Evolutionary conservation across 2,113 vertebrate genomes (phyloP).

Genomic region (Hirundichthys speculiger): DNA sequence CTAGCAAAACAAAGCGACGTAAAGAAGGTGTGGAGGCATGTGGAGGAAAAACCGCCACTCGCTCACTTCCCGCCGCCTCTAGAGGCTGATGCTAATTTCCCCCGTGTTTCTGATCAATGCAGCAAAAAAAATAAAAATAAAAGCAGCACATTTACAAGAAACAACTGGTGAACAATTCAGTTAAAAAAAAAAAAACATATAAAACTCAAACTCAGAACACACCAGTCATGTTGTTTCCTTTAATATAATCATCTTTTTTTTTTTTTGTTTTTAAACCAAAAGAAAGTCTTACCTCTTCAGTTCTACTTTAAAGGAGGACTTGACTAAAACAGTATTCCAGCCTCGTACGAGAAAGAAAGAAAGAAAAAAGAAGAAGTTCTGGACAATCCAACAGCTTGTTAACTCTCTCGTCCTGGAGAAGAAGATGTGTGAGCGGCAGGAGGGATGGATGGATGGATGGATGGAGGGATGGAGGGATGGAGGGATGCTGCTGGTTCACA

Average conservation of each 20-base stretch:
- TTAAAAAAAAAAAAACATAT: not conserved
- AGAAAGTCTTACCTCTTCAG: conserved; percentile 62
- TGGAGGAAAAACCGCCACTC: not conserved
- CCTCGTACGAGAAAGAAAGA: not conserved
- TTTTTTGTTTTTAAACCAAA: too few relatives aligned
- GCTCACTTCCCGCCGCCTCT: conserved; percentile 19
- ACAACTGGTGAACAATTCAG: not conserved
- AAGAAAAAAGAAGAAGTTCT: not conserved
- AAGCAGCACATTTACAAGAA: too few relatives aligned
- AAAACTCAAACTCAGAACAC: conserved; percentile 11
- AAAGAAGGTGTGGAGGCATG: not conserved
- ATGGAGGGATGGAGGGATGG: conserved; percentile 23
- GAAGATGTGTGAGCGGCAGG: conserved; percentile 14
- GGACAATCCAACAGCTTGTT: conserved; percentile 17
- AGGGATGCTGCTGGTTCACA: conserved; percentile 53
- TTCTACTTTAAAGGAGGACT: conserved; percentile 26
- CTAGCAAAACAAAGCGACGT: conserved; percentile 51
- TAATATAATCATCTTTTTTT: conserved; percentile 53
- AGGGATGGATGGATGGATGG: conserved; percentile 31
- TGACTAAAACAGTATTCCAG: conserved; percentile 24
- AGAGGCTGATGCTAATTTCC: conserved; percentile 35
- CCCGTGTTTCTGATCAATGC: conserved; percentile 29
- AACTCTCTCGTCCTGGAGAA: conserved; percentile 37
- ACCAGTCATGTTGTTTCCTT: not conserved
- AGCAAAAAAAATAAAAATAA: conserved; percentile 4